Percentiles rank a stretch among this genome's conserved stretches.
phyloP scores from a whole-genome alignment of 1,140 invertebrate species.

The Caenorhabditis latens region DNA sequence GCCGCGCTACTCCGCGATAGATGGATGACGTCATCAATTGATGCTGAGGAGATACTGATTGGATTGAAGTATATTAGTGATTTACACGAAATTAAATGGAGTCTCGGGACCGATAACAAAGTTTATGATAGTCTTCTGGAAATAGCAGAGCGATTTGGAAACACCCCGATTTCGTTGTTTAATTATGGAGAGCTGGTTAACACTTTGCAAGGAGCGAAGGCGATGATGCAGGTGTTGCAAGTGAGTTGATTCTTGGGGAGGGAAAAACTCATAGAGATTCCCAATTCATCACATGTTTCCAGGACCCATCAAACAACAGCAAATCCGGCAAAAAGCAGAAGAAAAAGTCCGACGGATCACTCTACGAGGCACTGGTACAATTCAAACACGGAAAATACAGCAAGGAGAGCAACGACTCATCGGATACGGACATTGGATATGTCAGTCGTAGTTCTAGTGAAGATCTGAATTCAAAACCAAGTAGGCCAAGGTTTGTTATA shows the following conservation, averaged over 20 bases:
- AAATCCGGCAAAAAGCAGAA: constrained; percentile 16
- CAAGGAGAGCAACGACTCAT: constrained; percentile 24
- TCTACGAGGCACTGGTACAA: constrained; percentile 43
- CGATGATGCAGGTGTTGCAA: constrained; percentile 6
- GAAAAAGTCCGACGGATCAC: constrained; percentile 2
- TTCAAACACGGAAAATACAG: constrained; percentile 44
- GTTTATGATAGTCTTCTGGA: constrained; percentile 34
- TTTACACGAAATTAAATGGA: constrained; percentile 29
- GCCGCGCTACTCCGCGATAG: constrained; percentile 28
- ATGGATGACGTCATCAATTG: constrained; percentile 48
- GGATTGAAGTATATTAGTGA: constrained; percentile 58
- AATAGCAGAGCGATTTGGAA: constrained; percentile 28
- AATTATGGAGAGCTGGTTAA: constrained; percentile 48
- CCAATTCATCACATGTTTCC: neutral
- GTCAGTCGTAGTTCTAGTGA: constrained; percentile 55
- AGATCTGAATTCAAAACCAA: constrained; percentile 48
- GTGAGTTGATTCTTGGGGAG: neutral
- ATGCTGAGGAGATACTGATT: constrained; percentile 54
- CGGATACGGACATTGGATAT: constrained; percentile 56
- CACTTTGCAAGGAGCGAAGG: neutral
- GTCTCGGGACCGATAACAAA: neutral
- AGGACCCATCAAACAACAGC: constrained; percentile 2
- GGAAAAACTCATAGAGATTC: too few species aligned
- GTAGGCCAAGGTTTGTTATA: constrained; percentile 31
- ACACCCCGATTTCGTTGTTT: constrained; percentile 44